Evolutionary conservation across 2,888 invertebrate species (phyloP).

Genomic region (Luperina nickerlii): DNA sequence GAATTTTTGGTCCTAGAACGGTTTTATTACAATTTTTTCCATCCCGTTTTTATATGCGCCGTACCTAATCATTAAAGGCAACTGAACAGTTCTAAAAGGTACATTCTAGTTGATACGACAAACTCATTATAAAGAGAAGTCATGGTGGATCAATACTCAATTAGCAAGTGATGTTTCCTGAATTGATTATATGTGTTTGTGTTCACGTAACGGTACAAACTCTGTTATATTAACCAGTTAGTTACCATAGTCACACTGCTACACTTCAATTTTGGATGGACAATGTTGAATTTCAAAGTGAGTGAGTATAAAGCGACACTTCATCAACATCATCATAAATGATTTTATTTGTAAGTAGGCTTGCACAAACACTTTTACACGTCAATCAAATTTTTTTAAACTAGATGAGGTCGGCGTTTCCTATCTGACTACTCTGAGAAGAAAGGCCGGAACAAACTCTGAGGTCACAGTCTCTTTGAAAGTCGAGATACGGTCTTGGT

Average conservation of each 20-base stretch:
- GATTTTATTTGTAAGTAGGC: too few species aligned
- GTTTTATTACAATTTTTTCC: not conserved
- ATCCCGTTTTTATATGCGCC: not conserved
- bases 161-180: slow-evolving; percentile 32
- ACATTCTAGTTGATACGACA: not conserved
- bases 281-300: slow-evolving; percentile 33
- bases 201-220: not conserved
- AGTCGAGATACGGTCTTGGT: too few species aligned
- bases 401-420: too few species aligned
- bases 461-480: too few species aligned
- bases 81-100: not conserved
- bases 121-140: slow-evolving; percentile 41
- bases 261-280: not conserved
- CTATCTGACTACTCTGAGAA: too few species aligned
- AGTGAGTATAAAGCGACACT: not conserved
- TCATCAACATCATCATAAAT: not conserved
- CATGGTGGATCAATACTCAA: slow-evolving; percentile 51
- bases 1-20: not conserved
- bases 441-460: too few species aligned
- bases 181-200: slow-evolving; percentile 38
- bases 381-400: too few species aligned
- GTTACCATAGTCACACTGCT: not conserved
- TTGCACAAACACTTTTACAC: too few species aligned
- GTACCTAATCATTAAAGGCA: not conserved
- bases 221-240: not conserved